Conservation (phyloP, 2,113 vertebrate species). For the Cariama cristata region DNA sequence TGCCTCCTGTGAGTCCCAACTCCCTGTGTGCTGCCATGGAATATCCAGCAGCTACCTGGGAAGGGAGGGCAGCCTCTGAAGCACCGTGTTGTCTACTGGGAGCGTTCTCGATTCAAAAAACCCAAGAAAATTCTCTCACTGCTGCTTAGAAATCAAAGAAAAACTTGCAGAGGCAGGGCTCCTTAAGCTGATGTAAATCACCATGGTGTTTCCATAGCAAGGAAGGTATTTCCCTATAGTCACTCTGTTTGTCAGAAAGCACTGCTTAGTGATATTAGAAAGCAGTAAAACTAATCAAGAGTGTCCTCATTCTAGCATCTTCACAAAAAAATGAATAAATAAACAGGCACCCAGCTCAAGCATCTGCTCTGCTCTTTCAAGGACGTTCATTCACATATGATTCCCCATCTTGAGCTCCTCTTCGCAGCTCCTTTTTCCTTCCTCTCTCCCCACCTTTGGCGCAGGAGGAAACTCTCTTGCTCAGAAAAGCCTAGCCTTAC, state of each 20-base stretch:
- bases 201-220: neutral
- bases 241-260: neutral
- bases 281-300: slow-evolving; percentile 13
- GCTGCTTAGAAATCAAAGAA: neutral
- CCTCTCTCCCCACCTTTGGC: neutral
- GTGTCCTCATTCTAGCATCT: neutral
- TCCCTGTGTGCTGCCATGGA: neutral
- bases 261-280: neutral
- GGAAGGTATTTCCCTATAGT: neutral
- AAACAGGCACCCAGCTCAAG: neutral
- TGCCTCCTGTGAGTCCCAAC: neutral
- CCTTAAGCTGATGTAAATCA: neutral
- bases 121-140: neutral
- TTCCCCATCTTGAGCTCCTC: neutral
- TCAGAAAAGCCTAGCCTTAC: neutral
- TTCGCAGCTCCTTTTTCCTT: neutral
- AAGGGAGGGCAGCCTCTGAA: neutral
- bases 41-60: neutral
- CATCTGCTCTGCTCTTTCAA: slow-evolving; percentile 9
- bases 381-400: neutral
- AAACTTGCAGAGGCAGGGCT: neutral
- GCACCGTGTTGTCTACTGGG: rapidly evolving
- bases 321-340: neutral
- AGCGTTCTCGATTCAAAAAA: neutral
- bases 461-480: neutral